Evolutionary conservation across 2,113 vertebrate genomes (phyloP).

Genomic region (Leptobrachium leishanense): DNA sequence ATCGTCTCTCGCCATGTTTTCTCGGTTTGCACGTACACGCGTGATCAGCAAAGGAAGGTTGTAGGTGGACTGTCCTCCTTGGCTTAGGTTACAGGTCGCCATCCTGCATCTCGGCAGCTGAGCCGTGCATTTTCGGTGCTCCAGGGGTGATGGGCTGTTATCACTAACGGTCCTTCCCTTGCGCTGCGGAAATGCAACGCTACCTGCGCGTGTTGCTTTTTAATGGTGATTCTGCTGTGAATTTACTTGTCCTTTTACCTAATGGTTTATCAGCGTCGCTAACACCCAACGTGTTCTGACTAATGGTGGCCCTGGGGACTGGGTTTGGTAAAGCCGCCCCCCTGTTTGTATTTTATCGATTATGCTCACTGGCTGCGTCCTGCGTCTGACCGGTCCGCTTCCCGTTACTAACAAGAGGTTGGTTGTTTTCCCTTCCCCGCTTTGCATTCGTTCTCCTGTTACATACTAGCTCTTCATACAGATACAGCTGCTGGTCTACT

Average conservation of each 20-base stretch:
- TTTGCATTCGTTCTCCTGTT: conserved; percentile 81
- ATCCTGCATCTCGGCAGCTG: no score
- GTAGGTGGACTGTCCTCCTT: no score
- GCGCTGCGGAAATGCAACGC: background rate
- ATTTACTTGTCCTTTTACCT: conserved; percentile 14
- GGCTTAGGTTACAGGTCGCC: no score
- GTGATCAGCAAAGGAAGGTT: no score
- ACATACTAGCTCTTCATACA: conserved; percentile 96
- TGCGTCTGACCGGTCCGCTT: conserved; percentile 73
- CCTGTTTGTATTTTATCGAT: conserved; percentile 22
- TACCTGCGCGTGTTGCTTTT: background rate
- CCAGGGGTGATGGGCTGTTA: no score
- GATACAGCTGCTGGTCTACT: conserved; percentile 93
- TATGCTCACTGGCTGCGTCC: conserved; percentile 67
- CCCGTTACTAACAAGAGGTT: conserved; percentile 73
- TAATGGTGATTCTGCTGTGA: conserved; percentile 26
- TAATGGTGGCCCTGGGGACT: conserved; percentile 20
- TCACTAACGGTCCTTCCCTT: no score
- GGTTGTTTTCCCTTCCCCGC: conserved; percentile 86
- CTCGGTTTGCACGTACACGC: no score
- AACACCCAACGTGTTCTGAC: conserved; percentile 7
- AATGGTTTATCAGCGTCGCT: background rate
- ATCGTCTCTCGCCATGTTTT: no score
- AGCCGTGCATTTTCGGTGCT: no score
- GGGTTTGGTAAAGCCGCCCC: conserved; percentile 23